Evolutionary conservation across 2,113 vertebrate genomes (phyloP).

Genomic region (Chloropsis cyanopogon): DNA sequence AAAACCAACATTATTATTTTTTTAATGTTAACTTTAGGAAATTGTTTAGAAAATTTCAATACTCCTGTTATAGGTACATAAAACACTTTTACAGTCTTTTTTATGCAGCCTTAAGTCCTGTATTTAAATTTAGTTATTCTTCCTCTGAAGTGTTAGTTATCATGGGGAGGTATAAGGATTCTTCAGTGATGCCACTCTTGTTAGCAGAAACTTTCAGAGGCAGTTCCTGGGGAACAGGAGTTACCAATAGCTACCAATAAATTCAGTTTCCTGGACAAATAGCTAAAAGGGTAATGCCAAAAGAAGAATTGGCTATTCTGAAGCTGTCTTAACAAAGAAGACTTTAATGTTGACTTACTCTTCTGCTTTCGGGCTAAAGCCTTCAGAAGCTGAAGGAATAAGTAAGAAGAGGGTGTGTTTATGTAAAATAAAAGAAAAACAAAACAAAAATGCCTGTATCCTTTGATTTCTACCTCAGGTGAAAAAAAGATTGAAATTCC

Average conservation of each 20-base stretch:
- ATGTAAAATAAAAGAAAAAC: background rate
- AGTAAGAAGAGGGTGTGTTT: background rate
- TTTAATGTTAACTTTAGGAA: background rate
- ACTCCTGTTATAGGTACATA: background rate
- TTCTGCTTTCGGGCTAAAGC: background rate
- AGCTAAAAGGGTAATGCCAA: background rate
- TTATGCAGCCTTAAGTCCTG: background rate
- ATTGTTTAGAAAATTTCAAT: background rate
- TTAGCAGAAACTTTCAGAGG: background rate
- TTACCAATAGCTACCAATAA: background rate
- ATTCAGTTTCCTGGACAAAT: background rate
- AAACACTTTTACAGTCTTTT: background rate
- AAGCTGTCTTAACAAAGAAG: background rate
- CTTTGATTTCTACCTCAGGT: background rate
- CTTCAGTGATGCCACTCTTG: background rate
- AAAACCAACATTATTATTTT: background rate
- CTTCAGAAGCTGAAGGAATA: background rate
- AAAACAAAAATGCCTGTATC: background rate
- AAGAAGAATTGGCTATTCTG: background rate
- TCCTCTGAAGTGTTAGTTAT: background rate
- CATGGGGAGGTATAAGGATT: background rate
- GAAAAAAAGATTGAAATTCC: background rate
- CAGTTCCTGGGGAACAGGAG: background rate
- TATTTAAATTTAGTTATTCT: background rate
- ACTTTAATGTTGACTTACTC: background rate